Evolutionary conservation across 2,797 vertebrate species (phyloP).

Genomic region (Chlorospingus flavigularis): DNA sequence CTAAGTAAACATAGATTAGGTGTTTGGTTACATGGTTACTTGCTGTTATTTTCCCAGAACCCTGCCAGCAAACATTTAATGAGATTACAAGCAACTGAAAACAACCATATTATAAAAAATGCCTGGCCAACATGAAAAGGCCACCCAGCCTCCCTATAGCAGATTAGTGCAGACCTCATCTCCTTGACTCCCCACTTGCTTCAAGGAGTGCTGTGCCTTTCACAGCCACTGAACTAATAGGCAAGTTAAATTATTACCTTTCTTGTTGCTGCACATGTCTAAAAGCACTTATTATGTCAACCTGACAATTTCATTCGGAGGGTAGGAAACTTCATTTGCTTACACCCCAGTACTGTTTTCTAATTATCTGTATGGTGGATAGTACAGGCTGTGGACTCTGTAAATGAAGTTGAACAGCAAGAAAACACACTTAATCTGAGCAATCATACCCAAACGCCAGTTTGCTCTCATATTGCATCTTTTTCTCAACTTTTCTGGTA

Average conservation of each 20-base stretch:
- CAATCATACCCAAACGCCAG: not conserved
- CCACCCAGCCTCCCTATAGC: not conserved
- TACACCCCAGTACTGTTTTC: not conserved
- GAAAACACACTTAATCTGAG: not conserved
- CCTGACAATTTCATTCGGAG: not conserved
- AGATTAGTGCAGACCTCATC: not conserved
- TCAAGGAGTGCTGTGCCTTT: not conserved
- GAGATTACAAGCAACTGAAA: not conserved
- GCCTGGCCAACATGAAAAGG: not conserved
- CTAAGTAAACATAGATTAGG: conserved; percentile 9
- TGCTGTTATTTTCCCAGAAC: conserved; percentile 31
- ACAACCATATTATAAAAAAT: not conserved
- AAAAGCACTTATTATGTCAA: not conserved
- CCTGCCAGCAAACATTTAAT: not conserved
- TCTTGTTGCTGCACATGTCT: not conserved
- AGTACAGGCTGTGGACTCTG: not conserved
- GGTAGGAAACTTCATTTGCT: not conserved
- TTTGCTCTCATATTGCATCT: not conserved
- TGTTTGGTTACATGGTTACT: conserved; percentile 8
- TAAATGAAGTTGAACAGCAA: not conserved
- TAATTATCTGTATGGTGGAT: not conserved
- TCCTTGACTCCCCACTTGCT: not conserved
- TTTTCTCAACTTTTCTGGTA: not conserved
- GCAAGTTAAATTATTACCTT: not conserved
- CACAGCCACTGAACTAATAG: not conserved